Base-by-base conservation (phyloP, 2,113 vertebrate species). In the Pterocles orientalis region DNA sequence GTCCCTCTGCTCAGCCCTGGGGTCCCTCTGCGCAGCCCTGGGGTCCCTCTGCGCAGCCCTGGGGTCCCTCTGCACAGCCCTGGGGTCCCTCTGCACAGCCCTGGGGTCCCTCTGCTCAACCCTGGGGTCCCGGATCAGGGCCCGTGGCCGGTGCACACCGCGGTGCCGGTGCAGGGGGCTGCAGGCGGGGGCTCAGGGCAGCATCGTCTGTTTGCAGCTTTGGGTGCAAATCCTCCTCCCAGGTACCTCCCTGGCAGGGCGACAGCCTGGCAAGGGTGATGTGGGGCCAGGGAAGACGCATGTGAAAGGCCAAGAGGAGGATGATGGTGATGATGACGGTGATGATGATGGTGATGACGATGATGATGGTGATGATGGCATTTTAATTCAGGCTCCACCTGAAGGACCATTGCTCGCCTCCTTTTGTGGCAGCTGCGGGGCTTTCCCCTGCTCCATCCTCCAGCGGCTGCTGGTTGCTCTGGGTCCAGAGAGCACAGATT, bases 91-190 rank as follows among this genome's bases (percentile, higher is more conserved):
- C 36, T 36, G 36, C 36, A 36, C 36, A 36, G 36, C 36, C 36
- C 36, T 36, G 36, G 36, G 36, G 36, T 36, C 36, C 36, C 36
- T 36, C 36, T 36, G 8, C 36, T 36, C 36, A 36, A 9, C 36
- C 36, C 36, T 36, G 36, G 36, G 36, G 36, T 36, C 36, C 36
- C 36, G 5, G 13, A 14, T 64, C 28, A 61, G 54, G 18, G 6
- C n/a, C 26, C 5, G 39, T 12, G 26, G 48, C 3, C 48, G 5
- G 7, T 4, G 64, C 4, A 10, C 39, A 8, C 26, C 0, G 1
- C 1, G 18, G 66, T 61, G 48, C 41, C 5, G 5, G 41, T 2
- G 21, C 33, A 7, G 18, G 5, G 54, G 25, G 48, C 39, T 15
- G 53, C 62, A 17, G 29, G 34, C 3, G 11, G 3, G 24, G 39